These are phyloP conservation scores for Apamea sordens DNA, from an alignment of 2,888 invertebrate genomes.

Conservation along the genomic window DNA sequence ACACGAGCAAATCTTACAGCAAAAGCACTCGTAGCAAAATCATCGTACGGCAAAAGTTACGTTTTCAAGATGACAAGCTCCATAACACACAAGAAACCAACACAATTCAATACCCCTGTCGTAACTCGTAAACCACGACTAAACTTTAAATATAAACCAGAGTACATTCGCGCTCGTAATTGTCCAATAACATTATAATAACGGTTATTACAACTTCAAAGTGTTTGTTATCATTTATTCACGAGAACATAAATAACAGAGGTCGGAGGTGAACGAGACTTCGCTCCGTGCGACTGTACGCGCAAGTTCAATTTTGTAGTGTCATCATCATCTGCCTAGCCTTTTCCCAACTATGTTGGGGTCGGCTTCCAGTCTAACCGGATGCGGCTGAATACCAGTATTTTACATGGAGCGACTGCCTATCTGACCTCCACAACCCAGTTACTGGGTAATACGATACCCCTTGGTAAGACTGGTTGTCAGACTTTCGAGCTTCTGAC, in stretches of 20 bases:
- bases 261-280: slow-evolving; percentile 66
- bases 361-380: too few relatives aligned
- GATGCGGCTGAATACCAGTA: too few relatives aligned
- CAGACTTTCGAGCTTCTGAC: too few relatives aligned
- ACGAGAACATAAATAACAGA: slow-evolving; percentile 68
- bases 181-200: slow-evolving; percentile 65
- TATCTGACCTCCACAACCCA: too few relatives aligned
- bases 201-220: slow-evolving; percentile 70
- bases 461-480: too few relatives aligned
- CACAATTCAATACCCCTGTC: slow-evolving; percentile 33
- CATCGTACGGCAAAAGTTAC: too few relatives aligned
- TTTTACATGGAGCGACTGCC: too few relatives aligned
- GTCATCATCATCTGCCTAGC: too few relatives aligned
- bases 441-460: too few relatives aligned
- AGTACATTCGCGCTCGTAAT: slow-evolving; percentile 57
- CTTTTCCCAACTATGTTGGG: too few relatives aligned
- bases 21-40: background rate
- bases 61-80: background rate
- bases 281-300: slow-evolving; percentile 48
- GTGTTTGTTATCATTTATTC: slow-evolving; percentile 66
- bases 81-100: slow-evolving; percentile 9
- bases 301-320: slow-evolving; percentile 28
- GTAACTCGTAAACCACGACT: slow-evolving; percentile 31
- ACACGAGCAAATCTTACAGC: background rate
- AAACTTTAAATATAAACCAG: slow-evolving; percentile 44